These are phyloP conservation scores for Calcarius lapponicus DNA, from an alignment of 2,797 vertebrate genomes.

Conservation along the genomic window DNA sequence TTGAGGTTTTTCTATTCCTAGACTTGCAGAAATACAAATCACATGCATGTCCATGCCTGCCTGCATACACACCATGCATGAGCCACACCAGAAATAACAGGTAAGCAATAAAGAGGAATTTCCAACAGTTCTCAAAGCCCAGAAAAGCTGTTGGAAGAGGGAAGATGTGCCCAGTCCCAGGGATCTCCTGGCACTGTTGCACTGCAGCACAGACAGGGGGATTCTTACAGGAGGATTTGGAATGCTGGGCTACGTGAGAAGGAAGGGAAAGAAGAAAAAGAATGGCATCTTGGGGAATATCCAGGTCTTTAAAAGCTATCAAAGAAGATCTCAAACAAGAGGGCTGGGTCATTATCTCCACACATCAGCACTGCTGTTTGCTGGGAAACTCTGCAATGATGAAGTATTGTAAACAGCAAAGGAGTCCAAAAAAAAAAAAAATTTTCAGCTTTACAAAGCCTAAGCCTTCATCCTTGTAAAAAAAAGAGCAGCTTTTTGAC, in stretches of 20 bases:
- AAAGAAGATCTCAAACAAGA: neutral
- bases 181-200: neutral
- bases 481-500: neutral
- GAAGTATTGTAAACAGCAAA: neutral
- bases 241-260: neutral
- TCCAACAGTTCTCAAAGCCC: neutral
- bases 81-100: neutral
- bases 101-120: neutral
- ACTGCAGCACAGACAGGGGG: neutral
- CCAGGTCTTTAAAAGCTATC: neutral
- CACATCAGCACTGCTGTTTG: neutral
- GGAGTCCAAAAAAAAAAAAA: neutral
- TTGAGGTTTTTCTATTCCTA: neutral
- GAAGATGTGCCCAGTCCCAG: neutral
- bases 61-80: neutral
- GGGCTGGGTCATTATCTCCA: neutral
- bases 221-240: neutral
- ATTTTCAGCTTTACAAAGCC: neutral
- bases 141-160: neutral
- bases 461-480: neutral
- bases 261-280: neutral
- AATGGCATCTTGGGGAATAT: neutral
- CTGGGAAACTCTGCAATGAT: neutral
- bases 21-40: neutral
- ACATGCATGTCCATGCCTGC: neutral